phyloP scores from a whole-genome alignment of 1,140 invertebrate genomes.

The Procambarus clarkii region DNA sequence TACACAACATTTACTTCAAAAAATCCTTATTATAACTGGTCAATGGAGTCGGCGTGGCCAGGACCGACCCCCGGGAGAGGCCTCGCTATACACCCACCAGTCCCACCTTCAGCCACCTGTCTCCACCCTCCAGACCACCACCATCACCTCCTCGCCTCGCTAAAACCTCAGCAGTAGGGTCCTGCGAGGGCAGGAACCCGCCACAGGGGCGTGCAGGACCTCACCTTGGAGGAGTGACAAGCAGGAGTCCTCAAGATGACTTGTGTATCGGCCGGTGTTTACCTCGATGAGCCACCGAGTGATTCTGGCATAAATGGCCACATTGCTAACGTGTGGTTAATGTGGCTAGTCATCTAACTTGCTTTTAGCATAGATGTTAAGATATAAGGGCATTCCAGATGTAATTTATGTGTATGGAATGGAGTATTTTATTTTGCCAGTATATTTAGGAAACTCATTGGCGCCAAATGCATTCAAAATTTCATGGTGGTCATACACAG shows the following conservation, averaged over 20 bases:
- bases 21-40: no score
- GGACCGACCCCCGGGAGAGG: no score
- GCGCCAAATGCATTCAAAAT: no score
- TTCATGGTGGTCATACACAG: no score
- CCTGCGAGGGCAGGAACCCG: background rate
- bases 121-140: no score
- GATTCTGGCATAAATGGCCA: background rate
- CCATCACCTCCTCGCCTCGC: no score
- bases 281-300: background rate
- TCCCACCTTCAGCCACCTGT: no score
- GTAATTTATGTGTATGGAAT: background rate
- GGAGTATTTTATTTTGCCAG: background rate
- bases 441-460: background rate
- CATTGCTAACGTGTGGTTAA: background rate
- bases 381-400: background rate
- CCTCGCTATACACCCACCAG: no score
- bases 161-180: no score
- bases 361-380: background rate
- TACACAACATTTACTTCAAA: no score
- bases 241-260: background rate
- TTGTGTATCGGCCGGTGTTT: slow-evolving; percentile 13
- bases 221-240: background rate
- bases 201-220: background rate
- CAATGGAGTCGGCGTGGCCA: no score
- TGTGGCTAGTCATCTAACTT: background rate